A percentile compares a stretch with the other conserved stretches of the same genome.
Evolutionary conservation across 2,113 vertebrate genomes (phyloP).

Genomic region (Elgaria multicarinata): DNA sequence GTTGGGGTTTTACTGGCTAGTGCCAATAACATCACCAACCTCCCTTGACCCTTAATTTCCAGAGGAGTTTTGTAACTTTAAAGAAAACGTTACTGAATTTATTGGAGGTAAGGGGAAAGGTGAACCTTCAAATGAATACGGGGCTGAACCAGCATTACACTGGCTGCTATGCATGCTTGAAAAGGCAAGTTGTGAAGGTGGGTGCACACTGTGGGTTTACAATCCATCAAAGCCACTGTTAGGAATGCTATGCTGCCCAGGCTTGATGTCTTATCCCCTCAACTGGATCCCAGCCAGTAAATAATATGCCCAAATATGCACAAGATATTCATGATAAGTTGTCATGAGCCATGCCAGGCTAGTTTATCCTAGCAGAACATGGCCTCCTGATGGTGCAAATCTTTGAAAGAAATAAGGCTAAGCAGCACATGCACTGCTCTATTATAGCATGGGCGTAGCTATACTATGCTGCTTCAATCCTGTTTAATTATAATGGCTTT

Average conservation of each 20-base stretch:
- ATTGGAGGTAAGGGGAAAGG: neutral
- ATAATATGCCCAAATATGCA: neutral
- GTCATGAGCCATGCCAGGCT: neutral
- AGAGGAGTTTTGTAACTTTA: neutral
- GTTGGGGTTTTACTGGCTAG: neutral
- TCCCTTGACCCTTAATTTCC: neutral
- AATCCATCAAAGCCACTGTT: neutral
- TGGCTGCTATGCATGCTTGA: neutral
- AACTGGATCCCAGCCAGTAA: neutral
- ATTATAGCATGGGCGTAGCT: too few relatives aligned
- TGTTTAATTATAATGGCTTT: too few relatives aligned
- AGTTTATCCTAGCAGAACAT: neutral
- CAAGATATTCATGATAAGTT: neutral
- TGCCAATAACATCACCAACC: neutral
- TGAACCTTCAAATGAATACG: neutral
- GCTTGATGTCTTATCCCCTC: neutral
- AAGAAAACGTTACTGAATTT: neutral
- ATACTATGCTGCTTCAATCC: neutral
- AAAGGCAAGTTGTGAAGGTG: neutral
- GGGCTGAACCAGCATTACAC: neutral
- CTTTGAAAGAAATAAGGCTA: rapidly evolving
- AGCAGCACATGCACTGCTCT: neutral
- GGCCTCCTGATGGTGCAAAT: too few relatives aligned
- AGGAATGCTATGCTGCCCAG: neutral
- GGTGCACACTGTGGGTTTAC: neutral